Percentiles rank a stretch among this genome's conserved stretches.
Conservation (phyloP, 2,888 invertebrate species). For the Synergus umbraculus region DNA sequence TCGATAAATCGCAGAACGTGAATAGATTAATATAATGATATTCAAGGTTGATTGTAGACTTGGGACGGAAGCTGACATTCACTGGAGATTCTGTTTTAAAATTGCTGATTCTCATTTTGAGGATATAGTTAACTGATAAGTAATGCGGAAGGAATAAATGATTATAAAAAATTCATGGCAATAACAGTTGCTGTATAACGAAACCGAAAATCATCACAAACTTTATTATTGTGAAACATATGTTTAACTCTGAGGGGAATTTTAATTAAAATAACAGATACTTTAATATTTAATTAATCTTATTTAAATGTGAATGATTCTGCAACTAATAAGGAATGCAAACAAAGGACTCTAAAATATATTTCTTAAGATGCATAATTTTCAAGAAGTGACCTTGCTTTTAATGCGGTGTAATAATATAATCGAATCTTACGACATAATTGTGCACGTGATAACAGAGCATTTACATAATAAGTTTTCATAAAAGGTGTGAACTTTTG, state of each 20-base stretch:
- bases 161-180: not conserved
- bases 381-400: not conserved
- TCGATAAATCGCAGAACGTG: slow-evolving; percentile 33
- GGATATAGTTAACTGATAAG: not conserved
- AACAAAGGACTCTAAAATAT: too few relatives aligned
- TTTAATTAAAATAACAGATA: too few relatives aligned
- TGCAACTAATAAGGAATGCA: not conserved
- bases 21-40: slow-evolving; percentile 31
- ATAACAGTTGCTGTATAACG: not conserved
- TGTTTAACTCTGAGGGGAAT: too few relatives aligned
- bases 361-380: not conserved
- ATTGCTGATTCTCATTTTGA: slow-evolving; percentile 9
- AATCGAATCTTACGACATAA: not conserved
- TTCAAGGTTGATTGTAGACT: slow-evolving; percentile 24
- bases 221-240: too few relatives aligned
- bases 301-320: not conserved
- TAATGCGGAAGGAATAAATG: not conserved
- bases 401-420: not conserved
- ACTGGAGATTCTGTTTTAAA: not conserved
- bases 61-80: slow-evolving; percentile 10
- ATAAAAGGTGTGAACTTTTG: not conserved
- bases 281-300: not conserved
- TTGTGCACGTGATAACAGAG: not conserved
- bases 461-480: not conserved
- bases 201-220: not conserved